A percentile compares a stretch with the other conserved stretches of the same genome.
Evolutionary conservation across 2,797 vertebrate genomes (phyloP).

Genomic region (Carcharodon carcharias): DNA sequence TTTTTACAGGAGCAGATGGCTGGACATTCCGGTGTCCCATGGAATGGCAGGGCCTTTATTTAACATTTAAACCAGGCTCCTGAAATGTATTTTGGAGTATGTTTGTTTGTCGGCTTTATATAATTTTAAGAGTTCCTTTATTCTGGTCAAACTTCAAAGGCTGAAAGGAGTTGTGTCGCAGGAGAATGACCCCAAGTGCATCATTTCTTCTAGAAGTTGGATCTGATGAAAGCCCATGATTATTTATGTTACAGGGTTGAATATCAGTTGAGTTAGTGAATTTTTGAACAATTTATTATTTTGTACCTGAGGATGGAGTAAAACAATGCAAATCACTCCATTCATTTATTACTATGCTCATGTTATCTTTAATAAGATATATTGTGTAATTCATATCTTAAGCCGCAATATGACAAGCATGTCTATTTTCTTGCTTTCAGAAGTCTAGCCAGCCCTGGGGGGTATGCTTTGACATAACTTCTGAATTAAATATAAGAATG

Average conservation of each 20-base stretch:
- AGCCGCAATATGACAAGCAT: background rate
- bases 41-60: background rate
- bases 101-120: background rate
- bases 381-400: background rate
- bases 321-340: background rate
- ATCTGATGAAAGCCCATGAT: background rate
- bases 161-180: background rate
- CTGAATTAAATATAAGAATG: background rate
- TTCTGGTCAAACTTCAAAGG: background rate
- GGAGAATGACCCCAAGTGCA: background rate
- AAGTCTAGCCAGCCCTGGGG: background rate
- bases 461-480: background rate
- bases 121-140: background rate
- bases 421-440: background rate
- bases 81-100: background rate
- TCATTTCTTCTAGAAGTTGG: background rate
- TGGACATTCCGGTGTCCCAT: background rate
- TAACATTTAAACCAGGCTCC: background rate
- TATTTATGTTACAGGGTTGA: background rate
- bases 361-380: background rate
- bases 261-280: background rate
- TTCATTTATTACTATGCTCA: background rate
- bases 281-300: background rate
- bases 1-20: background rate
- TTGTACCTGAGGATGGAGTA: background rate